Evolutionary conservation across 2,113 vertebrate species (phyloP).

Genomic region (Vidua chalybeata): DNA sequence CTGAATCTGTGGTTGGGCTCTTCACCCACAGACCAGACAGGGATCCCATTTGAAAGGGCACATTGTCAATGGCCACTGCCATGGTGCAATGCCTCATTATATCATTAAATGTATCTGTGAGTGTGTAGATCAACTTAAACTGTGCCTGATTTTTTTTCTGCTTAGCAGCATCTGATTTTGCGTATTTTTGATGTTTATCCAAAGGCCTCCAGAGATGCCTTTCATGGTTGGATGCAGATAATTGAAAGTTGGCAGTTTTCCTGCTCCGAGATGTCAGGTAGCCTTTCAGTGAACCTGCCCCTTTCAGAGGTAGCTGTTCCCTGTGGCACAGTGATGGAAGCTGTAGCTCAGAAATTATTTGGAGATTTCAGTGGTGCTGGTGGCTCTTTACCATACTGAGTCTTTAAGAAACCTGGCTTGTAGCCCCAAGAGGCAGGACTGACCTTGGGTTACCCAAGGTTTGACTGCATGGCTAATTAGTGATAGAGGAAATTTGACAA

Average conservation of each 20-base stretch:
- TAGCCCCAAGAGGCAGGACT: neutral
- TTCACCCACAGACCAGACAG: neutral
- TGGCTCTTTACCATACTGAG: neutral
- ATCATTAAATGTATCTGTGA: neutral
- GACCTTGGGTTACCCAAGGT: neutral
- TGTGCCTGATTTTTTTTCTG: neutral
- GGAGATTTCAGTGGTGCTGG: neutral
- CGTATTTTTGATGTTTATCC: neutral
- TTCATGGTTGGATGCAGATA: neutral
- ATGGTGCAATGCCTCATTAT: neutral
- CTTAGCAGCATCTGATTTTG: neutral
- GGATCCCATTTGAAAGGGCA: neutral
- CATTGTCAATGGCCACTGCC: neutral
- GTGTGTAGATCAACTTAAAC: neutral
- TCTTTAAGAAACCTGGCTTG: neutral
- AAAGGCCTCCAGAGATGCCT: neutral
- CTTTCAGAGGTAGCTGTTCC: neutral
- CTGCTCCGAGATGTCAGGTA: neutral
- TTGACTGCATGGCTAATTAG: neutral
- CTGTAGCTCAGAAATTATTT: neutral
- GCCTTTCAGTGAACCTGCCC: neutral
- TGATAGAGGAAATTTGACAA: neutral
- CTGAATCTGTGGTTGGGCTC: neutral
- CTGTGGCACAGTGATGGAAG: neutral
- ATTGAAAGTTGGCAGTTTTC: neutral